Base-by-base conservation (phyloP, 2,888 invertebrate genomes). In the Pterostichus madidus region DNA sequence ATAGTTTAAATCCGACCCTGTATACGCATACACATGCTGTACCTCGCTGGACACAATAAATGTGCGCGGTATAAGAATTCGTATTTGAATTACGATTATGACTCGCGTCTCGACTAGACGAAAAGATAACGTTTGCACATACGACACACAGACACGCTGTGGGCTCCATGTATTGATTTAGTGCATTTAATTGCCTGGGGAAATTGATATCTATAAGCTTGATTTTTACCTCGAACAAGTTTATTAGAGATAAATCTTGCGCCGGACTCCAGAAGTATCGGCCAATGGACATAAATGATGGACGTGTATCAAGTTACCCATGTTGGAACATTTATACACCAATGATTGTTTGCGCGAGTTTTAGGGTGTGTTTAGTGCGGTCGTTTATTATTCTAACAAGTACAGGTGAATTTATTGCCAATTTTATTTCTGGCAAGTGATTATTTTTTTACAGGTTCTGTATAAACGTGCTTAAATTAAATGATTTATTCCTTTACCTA, bases 1-100 rank as follows among this genome's bases (percentile, higher is more conserved):
- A 39, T 17, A 6, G 11, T 13, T 6, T 56, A 13, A 10, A 56
- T 56, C 15, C 56, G 17, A 2, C 56, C 56, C 56, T 56, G 56
- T 3, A 10, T 56, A 10, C 24, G 56, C 15, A 56, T 17, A 56
- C 56, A 56, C 56, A 15, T 2, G 56, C 56, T 13, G 17, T 17
- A 56, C 17, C 39, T 53, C 13, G 39, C 17, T 64, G 32, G n/a
- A 64, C 35, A 64, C 79, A 79, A 78, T 78, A 78, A 46, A 79
- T 79, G 59, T 79, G 64, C 24, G 10, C 32, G 15, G 24, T 64
- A 52, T 49, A 80, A 64, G 68, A 80, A 52, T 80, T 80, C 68
- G 68, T 80, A 32, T 80, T 80, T 80, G 80, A 80, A 80, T 61
- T 80, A 80, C 80, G 80, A 80, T 80, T 80, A 80, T 80, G 17